Evolutionary conservation across 2,888 invertebrate genomes (phyloP).

Genomic region (Toxonevra muliebris): DNA sequence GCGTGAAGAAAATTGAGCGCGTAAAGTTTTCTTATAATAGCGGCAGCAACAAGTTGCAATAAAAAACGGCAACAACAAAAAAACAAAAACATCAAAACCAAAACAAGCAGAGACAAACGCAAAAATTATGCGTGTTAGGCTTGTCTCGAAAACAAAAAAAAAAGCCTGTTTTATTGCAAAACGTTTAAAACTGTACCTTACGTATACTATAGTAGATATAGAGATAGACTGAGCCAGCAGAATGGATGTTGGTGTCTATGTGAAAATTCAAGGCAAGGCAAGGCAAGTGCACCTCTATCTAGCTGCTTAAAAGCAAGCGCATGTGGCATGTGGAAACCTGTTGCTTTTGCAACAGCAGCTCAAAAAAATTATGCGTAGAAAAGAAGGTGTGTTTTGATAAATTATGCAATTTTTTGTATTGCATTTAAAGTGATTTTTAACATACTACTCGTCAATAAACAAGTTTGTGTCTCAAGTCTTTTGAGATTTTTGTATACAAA

Average conservation of each 20-base stretch:
- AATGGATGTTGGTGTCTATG: too few relatives aligned
- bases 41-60: not conserved
- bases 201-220: too few relatives aligned
- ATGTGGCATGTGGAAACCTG: conserved; percentile 2
- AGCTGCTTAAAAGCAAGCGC: conserved; percentile 20
- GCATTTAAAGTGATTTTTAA: too few relatives aligned
- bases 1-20: conserved; percentile 52
- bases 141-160: too few relatives aligned
- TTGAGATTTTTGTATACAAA: conserved; percentile 67
- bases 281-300: not conserved
- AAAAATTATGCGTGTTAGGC: conserved; percentile 25
- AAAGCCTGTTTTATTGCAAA: too few relatives aligned
- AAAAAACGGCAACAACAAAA: conserved; percentile 19
- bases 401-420: too few relatives aligned
- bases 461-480: conserved; percentile 9
- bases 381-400: too few relatives aligned
- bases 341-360: not conserved
- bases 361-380: too few relatives aligned
- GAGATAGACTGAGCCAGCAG: too few relatives aligned
- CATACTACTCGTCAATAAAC: not conserved
- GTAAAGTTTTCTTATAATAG: conserved; percentile 1
- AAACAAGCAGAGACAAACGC: conserved; percentile 28
- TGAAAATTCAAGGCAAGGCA: too few relatives aligned
- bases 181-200: too few relatives aligned
- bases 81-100: conserved; percentile 12